phyloP scores from a whole-genome alignment of 2,888 invertebrate genomes.

The Heliconius ismenius region DNA sequence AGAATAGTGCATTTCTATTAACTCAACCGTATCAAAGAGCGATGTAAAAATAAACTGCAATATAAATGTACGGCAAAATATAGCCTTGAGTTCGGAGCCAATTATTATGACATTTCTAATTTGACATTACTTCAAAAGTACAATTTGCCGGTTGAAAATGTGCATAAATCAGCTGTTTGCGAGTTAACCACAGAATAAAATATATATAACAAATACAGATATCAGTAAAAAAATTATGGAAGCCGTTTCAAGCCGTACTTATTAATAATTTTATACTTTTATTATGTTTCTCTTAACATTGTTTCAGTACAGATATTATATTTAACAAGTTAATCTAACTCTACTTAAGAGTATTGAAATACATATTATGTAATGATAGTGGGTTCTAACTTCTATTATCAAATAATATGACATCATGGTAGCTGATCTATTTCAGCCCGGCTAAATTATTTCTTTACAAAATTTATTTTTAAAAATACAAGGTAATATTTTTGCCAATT shows the following conservation, averaged over 20 bases:
- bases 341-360: too few species aligned
- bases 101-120: neutral
- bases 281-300: too few species aligned
- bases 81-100: neutral
- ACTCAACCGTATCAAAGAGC: conserved; percentile 8
- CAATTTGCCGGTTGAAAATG: neutral
- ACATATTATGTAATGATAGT: too few species aligned
- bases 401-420: too few species aligned
- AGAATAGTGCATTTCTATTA: conserved; percentile 7
- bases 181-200: neutral
- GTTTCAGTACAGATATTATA: too few species aligned
- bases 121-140: neutral
- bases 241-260: neutral
- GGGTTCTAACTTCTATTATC: too few species aligned
- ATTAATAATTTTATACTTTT: too few species aligned
- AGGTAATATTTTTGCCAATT: too few species aligned
- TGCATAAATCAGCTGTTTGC: neutral
- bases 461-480: too few species aligned
- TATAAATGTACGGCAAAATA: neutral
- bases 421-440: too few species aligned
- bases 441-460: too few species aligned
- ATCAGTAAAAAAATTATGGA: neutral
- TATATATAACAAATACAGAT: neutral
- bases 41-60: conserved; percentile 9
- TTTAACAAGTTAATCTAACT: too few species aligned